Percentiles rank a stretch among this genome's conserved stretches.
phyloP scores from a whole-genome alignment of 1,140 invertebrate species.

The Melanaphis sacchari region DNA sequence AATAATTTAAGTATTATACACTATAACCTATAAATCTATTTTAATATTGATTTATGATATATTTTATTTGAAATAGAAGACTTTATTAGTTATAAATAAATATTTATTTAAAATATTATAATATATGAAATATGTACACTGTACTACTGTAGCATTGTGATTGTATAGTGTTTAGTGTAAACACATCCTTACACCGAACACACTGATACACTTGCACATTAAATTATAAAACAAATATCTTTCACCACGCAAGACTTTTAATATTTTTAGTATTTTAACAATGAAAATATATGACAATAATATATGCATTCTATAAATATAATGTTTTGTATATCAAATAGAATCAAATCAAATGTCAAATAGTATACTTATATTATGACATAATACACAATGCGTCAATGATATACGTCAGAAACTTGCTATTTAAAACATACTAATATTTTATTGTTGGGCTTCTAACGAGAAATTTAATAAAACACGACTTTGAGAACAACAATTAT shows the following conservation, averaged over 20 bases:
- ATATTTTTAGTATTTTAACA: neutral
- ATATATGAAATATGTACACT: neutral
- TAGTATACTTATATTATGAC: neutral
- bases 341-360: neutral
- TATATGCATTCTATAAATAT: neutral
- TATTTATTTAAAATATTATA: neutral
- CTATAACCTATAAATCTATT: too few relatives aligned
- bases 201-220: too few relatives aligned
- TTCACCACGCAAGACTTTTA: neutral
- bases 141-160: neutral
- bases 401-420: too few relatives aligned
- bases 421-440: neutral
- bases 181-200: neutral
- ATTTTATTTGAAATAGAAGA: neutral
- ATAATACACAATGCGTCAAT: too few relatives aligned
- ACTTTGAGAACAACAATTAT: neutral
- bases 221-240: neutral
- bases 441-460: neutral
- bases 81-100: neutral
- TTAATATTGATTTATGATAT: neutral
- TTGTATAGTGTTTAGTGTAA: neutral
- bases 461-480: neutral
- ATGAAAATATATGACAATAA: neutral
- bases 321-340: neutral
- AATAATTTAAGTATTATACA: neutral